Base-by-base conservation (phyloP, 2,797 vertebrate genomes). In the Passerculus sandwichensis region DNA sequence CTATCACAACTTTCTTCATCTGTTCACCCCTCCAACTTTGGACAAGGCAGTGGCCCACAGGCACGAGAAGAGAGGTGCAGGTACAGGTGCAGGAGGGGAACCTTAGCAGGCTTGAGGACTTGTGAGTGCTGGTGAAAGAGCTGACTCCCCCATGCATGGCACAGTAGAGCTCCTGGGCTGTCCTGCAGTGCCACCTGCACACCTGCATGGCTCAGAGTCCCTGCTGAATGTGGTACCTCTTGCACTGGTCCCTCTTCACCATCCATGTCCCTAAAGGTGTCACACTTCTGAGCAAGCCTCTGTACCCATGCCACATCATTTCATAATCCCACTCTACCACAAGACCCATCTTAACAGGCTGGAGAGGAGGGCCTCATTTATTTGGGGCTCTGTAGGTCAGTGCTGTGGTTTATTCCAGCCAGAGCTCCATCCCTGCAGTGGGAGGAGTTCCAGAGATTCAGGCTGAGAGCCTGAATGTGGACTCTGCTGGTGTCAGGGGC, bases 261-360 rank as follows among this genome's bases (percentile, higher is more conserved):
- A 5, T 36, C 42, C 32, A 4, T 2, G 2, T 71, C 34, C 16
- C 30, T 19, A 1, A 7, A 74, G 51, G 26, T 14, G 36, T 27
- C 29, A 10, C 0, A 0, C 79, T 91, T 87, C 71, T 67, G 48
- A 72, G 45, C 1, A 0, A 44, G 27, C 10, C 34, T 60, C 21
- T 56, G 15, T 50, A 57, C 18, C 25, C 5, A 2, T n/a, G 14
- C 56, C n/a, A 13, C 40, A 27, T 74, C 22, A 64, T 81, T 86
- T 78, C 54, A 14, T 50, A 56, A n/a, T 73, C 4, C 0, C 44
- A 1, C 38, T 69, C 27, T 21, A 54, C 53, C 13, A 13, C 11
- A 25, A 60, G 13, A 15, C 45, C 59, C 18, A 57, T 81, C 29
- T 64, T 60, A 59, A 27, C 27, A 78, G 59, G 14, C 60, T 66